Base-by-base conservation (phyloP, 2,888 invertebrate genomes). In the Volucella zonaria region DNA sequence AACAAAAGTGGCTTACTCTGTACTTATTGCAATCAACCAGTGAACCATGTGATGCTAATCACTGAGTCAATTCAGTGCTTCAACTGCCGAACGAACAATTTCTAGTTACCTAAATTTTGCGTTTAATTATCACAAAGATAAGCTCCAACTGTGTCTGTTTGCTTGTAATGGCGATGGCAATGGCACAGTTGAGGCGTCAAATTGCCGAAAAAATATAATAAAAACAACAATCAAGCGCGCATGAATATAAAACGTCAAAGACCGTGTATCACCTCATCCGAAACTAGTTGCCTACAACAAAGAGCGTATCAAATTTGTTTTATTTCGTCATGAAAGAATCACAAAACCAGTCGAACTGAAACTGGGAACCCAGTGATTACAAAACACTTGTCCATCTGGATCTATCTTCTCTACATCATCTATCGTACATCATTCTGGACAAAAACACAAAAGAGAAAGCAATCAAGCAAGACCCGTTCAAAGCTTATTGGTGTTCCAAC, bases 371-470 rank as follows among this genome's bases (percentile, higher is more conserved):
- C 47, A 47, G 47, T 15, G 58, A 40, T 59, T 58, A 70, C 38
- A 10, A 70, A 56, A 58, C 45, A 10, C 47, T n/a, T 31, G 9
- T 43, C 1, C n/a, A 11, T 9, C 31, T 31, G 31, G 23, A 61
- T 8, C n/a, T 18, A 42, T 0, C 3, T 31, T 12, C 10, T 68
- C 43, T 31, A 11, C 23, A 43, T 38, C 31, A 8, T 6, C 31
- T 31, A 6, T 31, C 31, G n/a, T 56, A 38, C n/a, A 38, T 12
- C 56, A 31, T 38, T 31, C 67, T 43, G 15, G 18, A 10, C 18
- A 31, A 43, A 42, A n/a, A 47, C 31, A 31, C 45, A 54, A 77
- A 77, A 77, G 68, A 77, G 68, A 76, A 76, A 76, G 76, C 47
- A 77, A 77, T 12, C 68, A 54, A 47, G 58, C 14, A 38, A 42